Percentiles rank a stretch among this genome's conserved stretches.
Conservation (phyloP, 2,113 vertebrate genomes). For the Narcine bancroftii region DNA sequence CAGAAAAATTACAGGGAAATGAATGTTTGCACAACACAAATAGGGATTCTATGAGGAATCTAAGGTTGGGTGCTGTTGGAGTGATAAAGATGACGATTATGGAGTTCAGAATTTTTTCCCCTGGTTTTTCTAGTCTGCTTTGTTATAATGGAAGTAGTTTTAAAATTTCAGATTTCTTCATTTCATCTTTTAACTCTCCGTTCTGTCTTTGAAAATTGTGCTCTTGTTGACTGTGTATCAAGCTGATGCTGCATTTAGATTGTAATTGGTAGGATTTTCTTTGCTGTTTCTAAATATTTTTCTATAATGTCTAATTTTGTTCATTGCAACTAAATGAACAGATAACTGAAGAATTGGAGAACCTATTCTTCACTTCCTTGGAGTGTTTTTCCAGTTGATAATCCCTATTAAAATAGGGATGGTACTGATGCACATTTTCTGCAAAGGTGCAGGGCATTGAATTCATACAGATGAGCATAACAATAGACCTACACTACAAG, state of each 20-base stretch:
- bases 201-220: background rate
- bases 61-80: too few species aligned
- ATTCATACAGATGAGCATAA: too few species aligned
- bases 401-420: background rate
- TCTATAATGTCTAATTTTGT: background rate
- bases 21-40: too few species aligned
- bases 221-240: background rate
- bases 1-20: too few species aligned
- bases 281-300: background rate
- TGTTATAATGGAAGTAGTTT: background rate
- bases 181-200: background rate
- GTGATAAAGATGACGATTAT: too few species aligned
- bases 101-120: too few species aligned
- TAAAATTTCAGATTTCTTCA: background rate
- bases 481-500: too few species aligned
- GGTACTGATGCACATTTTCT: background rate
- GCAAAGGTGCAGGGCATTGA: background rate
- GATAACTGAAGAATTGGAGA: background rate
- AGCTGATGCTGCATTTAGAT: background rate
- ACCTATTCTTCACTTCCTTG: background rate
- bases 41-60: too few species aligned
- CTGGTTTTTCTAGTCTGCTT: too few species aligned
- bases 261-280: background rate
- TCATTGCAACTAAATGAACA: background rate
- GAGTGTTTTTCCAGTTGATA: background rate